These are phyloP conservation scores for Thereva nobilitata DNA, from an alignment of 2,888 invertebrate species.

Conservation along the genomic window DNA sequence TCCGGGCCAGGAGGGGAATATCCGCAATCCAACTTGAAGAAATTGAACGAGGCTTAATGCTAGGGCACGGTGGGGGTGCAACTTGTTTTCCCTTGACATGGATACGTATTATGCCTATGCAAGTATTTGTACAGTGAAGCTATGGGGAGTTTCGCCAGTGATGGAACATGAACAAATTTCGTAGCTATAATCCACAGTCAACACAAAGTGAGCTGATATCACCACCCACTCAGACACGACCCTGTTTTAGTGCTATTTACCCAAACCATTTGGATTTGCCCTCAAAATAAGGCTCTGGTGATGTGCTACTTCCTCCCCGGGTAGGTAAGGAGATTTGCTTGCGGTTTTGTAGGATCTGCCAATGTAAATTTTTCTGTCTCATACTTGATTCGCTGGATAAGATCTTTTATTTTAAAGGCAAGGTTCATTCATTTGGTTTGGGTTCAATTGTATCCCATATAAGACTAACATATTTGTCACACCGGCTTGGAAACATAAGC, in stretches of 20 bases:
- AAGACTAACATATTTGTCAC: too few relatives aligned
- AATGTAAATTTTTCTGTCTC: background rate
- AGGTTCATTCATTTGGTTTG: background rate
- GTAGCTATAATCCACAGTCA: slow-evolving; percentile 30
- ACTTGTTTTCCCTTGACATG: slow-evolving; percentile 19
- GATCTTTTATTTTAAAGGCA: slow-evolving; percentile 19
- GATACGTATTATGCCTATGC: slow-evolving; percentile 15
- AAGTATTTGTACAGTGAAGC: background rate
- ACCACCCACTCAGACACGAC: slow-evolving; percentile 8
- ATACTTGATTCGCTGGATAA: slow-evolving; percentile 22
- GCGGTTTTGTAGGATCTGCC: slow-evolving; percentile 12
- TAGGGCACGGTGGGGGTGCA: slow-evolving; percentile 18
- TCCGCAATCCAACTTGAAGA: slow-evolving; percentile 24
- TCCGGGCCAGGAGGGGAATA: slow-evolving; percentile 12
- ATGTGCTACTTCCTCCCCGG: slow-evolving; percentile 25
- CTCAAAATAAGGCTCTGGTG: slow-evolving; percentile 27
- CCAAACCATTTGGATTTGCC: slow-evolving; percentile 23
- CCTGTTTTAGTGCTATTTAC: slow-evolving; percentile 26
- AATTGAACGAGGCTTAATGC: slow-evolving; percentile 30
- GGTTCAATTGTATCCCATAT: too few relatives aligned
- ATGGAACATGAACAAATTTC: slow-evolving; percentile 8
- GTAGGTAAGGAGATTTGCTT: slow-evolving; percentile 25
- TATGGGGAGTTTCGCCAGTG: background rate
- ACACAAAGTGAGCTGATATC: slow-evolving; percentile 31
- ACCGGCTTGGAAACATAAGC: too few relatives aligned